Evolutionary conservation across 2,113 vertebrate species (phyloP), one percentile per base, ranked within the genome.

Genomic region (Tachysurus vachellii): DNA sequence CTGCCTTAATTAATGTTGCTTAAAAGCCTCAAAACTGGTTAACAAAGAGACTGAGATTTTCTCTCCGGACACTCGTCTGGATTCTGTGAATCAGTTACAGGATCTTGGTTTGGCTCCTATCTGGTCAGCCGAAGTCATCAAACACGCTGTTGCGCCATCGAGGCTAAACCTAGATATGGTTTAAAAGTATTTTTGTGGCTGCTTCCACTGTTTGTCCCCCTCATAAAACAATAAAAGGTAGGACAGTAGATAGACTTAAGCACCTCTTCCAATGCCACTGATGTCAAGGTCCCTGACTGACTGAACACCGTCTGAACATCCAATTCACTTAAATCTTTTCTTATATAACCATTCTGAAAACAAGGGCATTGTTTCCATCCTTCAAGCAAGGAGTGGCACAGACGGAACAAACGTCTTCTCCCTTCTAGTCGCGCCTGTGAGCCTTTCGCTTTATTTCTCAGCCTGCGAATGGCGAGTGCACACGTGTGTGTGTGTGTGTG

Each of bases 401-500:
- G 59, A 86, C 64, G 62, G 71, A 77, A 84, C 62, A 70, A 77
- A 85, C 61, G 66, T 82, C 68, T 79, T 77, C 68, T 82, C 61
- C 71, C 21, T 57, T 82, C 28, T 42, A 84, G 80, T 86, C 64
- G 59, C 26, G 59, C 75, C 82, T 73, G 77, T 85, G 85, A 70
- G 83, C 59, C 42, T 85, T 83, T 86, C n/a, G 50, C 80, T 28
- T 83, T 80, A 90, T 88, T 86, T 89, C 80, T 83, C 80, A 83
- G 71, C 23, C 80, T 57, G 86, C 47, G 59, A 61, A 14, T 82
- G 73, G 73, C 71, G 75, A 44, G 26, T 31, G 28, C 16, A 61
- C 61, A 53, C 59, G 92, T 87, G 87, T 85, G 68, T 80, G 71
- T 91, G 44, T 75, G 3, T 87, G 76, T 88, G 88, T 89, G 71